These are phyloP conservation scores for Malachius bipustulatus DNA, from an alignment of 2,888 invertebrate genomes.

Conservation along the genomic window DNA sequence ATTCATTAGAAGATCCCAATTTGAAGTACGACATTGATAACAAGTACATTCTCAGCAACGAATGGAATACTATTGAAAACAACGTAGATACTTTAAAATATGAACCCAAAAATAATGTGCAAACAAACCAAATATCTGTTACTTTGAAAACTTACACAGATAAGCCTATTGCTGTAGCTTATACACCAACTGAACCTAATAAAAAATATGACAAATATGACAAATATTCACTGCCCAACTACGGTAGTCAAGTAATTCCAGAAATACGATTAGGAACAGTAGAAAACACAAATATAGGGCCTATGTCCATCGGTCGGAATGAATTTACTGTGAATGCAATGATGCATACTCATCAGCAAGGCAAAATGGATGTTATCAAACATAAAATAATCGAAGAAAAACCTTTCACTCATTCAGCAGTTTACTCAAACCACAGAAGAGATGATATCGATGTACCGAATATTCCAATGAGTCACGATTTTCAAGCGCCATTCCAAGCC, in stretches of 20 bases:
- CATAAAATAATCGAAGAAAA: constrained; percentile 11
- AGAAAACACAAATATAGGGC: constrained; percentile 17
- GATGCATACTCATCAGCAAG: constrained; percentile 34
- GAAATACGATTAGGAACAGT: constrained; percentile 36
- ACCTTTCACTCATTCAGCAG: neutral
- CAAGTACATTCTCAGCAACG: constrained; percentile 26
- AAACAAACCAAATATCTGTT: constrained; percentile 9
- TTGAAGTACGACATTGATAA: constrained; percentile 23
- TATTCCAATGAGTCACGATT: constrained; percentile 40
- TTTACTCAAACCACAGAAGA: constrained; percentile 14
- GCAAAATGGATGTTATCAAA: constrained; percentile 8
- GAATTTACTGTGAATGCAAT: constrained; percentile 36
- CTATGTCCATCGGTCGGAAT: constrained; percentile 14
- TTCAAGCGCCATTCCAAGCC: constrained; percentile 58
- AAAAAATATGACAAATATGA: constrained; percentile 19
- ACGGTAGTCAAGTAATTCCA: constrained; percentile 38
- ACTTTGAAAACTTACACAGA: constrained; percentile 34
- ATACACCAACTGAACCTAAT: constrained; percentile 46
- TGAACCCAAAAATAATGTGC: constrained; percentile 28
- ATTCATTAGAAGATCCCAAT: constrained; percentile 34
- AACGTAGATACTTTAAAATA: constrained; percentile 37
- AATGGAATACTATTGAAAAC: constrained; percentile 34
- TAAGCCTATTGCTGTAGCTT: constrained; percentile 52
- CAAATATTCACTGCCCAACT: constrained; percentile 38
- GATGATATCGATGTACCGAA: constrained; percentile 17